These are phyloP conservation scores for Etheostoma perlongum DNA, from an alignment of 2,797 vertebrate genomes.

Conservation along the genomic window DNA sequence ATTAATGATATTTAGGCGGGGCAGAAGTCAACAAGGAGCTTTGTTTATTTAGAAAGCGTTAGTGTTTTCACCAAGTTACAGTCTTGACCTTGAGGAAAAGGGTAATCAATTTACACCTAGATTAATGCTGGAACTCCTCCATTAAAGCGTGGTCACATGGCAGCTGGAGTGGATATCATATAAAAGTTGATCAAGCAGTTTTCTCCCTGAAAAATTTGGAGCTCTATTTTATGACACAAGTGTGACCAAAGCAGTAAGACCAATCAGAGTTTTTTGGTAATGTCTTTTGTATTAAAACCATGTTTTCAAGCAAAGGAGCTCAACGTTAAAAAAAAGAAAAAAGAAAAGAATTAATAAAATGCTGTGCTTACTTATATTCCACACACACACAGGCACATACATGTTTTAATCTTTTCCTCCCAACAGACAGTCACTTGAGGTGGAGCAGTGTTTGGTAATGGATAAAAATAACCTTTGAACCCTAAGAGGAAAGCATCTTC, in stretches of 20 bases:
- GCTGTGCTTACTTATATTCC: too few relatives aligned
- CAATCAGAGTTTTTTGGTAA: background rate
- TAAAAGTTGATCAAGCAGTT: constrained; percentile 15
- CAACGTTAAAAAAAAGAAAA: too few relatives aligned
- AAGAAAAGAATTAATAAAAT: background rate
- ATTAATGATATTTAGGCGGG: constrained; percentile 45
- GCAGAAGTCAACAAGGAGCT: constrained; percentile 38
- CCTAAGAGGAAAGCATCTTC: constrained; percentile 73
- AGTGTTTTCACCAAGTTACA: background rate
- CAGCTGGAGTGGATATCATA: background rate
- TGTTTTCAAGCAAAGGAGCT: background rate
- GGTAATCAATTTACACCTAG: background rate
- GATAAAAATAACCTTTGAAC: constrained; percentile 76
- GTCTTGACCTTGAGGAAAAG: constrained; percentile 1
- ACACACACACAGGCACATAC: constrained; percentile 2
- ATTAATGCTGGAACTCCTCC: background rate
- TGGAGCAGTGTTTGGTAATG: constrained; percentile 69
- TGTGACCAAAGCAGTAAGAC: background rate
- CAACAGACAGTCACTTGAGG: constrained; percentile 37
- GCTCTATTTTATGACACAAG: background rate
- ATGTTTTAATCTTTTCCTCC: constrained; percentile 35
- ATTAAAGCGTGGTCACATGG: background rate
- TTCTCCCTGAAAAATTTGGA: background rate
- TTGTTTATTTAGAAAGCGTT: constrained; percentile 13
- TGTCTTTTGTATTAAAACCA: background rate